Evolutionary conservation across 2,113 vertebrate genomes (phyloP), one percentile per base, ranked within the genome.

Genomic region (Passer domesticus): DNA sequence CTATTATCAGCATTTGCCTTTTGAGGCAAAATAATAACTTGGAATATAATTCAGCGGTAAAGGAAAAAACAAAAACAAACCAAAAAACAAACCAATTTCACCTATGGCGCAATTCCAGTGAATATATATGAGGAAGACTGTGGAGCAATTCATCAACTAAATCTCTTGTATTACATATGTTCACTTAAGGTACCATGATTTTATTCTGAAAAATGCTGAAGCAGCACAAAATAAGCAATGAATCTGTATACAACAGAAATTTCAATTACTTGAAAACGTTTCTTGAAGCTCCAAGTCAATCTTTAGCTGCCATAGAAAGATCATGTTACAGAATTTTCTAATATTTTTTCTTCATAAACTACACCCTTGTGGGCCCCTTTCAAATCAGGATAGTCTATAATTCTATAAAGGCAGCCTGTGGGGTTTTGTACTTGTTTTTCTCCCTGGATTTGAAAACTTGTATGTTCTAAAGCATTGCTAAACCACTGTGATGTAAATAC

Each of bases 61-160:
- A 50, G 6, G 23, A 35, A 28, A 39, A 6, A 44, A 28, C 27
- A 30, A 52, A 43, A 33, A 30, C 19, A 55, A 55, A 31, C 17
- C 52, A 41, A n/a, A 7, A 44, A 62, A 20, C 63, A 10, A 46
- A 28, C 14, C 10, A 24, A 66, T 85, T 91, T 91, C 9, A 94
- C 66, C 46, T 68, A 41, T 75, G 59, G 62, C 7, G 0, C 44
- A 84, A 49, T 72, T 94, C 82, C 79, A 94, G 73, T 25, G 70
- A 87, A 77, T 25, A 55, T 33, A 66, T 4, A 16, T 0, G 0
- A 91, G 75, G 41, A 92, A 94, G 58, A 84, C 55, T 93, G 62
- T 43, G 39, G 66, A 82, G 23, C 69, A 91, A 92, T 83, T 86
- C 8, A 88, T 95, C 94, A 90, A 85, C 70, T 89, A 91, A 95